Conservation (phyloP, 2,797 vertebrate species). For the Bryconaethiops microstoma region DNA sequence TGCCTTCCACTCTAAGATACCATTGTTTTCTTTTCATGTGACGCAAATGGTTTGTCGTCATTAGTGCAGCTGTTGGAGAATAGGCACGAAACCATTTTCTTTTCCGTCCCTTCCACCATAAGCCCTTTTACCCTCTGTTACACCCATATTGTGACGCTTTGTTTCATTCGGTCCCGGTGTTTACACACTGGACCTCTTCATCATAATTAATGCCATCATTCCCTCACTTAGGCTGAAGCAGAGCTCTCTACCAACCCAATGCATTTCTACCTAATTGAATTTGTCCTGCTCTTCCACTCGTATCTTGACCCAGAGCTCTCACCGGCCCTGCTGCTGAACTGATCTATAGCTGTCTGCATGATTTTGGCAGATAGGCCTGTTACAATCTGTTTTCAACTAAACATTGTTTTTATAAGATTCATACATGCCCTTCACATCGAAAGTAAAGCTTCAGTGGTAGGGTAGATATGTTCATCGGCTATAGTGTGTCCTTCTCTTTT, state of each 20-base stretch:
- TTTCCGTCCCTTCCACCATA: background rate
- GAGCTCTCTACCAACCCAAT: constrained; percentile 3
- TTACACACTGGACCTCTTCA: constrained; percentile 49
- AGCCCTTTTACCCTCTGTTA: background rate
- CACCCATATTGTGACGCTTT: constrained; percentile 7
- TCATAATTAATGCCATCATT: constrained; percentile 48
- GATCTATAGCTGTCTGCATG: background rate
- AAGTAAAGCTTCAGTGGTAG: constrained; percentile 2
- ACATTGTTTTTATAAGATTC: constrained; percentile 7
- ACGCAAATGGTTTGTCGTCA: constrained; percentile 8
- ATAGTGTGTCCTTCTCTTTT: constrained; percentile 29
- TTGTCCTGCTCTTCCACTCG: constrained; percentile 29
- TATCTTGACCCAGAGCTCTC: constrained; percentile 26
- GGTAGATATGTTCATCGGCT: constrained; percentile 16
- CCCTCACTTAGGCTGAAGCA: constrained; percentile 18
- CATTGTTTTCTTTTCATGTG: constrained; percentile 7
- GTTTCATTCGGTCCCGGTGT: constrained; percentile 27
- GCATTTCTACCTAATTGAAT: constrained; percentile 50
- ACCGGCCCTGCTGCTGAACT: background rate
- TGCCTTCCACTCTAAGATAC: background rate
- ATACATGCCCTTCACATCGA: background rate
- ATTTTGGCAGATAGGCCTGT: background rate
- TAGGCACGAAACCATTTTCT: background rate
- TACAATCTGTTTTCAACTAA: background rate
- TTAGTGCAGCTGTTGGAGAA: constrained; percentile 4